phyloP scores from a whole-genome alignment of 2,113 vertebrate species.

The Ardeotis arabs region DNA sequence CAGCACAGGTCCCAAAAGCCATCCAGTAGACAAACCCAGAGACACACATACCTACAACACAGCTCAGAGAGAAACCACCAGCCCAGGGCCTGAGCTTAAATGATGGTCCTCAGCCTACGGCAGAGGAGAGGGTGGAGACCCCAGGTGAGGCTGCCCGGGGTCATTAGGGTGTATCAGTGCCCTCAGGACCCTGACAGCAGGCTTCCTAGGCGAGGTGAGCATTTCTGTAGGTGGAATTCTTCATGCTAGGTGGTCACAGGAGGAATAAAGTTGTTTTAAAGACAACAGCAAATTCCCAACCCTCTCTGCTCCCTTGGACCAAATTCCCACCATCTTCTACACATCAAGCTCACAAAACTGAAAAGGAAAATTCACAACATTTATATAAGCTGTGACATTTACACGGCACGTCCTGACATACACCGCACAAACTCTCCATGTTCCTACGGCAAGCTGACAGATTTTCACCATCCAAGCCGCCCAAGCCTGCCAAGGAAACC shows the following conservation, averaged over 20 bases:
- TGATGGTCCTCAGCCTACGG: not conserved
- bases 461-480: not conserved
- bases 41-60: fast-evolving
- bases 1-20: too few species aligned
- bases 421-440: not conserved
- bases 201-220: not conserved
- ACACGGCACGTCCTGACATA: not conserved
- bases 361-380: not conserved
- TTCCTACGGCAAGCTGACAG: not conserved
- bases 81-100: not conserved
- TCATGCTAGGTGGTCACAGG: not conserved
- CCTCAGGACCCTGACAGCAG: not conserved
- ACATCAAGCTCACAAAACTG: not conserved
- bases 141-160: not conserved
- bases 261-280: not conserved
- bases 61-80: fast-evolving
- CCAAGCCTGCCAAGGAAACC: not conserved
- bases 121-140: not conserved
- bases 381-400: not conserved
- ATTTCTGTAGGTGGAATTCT: not conserved
- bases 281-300: not conserved
- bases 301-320: not conserved
- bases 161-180: not conserved
- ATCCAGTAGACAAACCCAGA: not conserved
- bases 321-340: not conserved